phyloP scores from a whole-genome alignment of 1,140 invertebrate genomes.

The Eulimnadia texana region DNA sequence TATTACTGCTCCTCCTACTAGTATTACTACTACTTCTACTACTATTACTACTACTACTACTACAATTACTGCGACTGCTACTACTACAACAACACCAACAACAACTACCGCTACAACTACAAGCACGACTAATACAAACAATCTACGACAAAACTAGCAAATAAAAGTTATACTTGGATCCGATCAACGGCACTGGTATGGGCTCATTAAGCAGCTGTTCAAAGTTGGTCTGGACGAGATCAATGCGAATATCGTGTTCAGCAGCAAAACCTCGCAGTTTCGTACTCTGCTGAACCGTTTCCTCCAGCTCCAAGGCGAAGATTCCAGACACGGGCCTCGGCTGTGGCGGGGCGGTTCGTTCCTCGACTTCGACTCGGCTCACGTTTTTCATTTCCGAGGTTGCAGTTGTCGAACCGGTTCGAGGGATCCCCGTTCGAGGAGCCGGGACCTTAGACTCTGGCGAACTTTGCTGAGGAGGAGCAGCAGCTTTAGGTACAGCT shows the following conservation, averaged over 20 bases:
- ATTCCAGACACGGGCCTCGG: slow-evolving; percentile 12
- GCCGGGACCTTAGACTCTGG: neutral
- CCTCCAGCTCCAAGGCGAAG: slow-evolving; percentile 13
- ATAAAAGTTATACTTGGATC: slow-evolving; percentile 7
- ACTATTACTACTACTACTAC: neutral
- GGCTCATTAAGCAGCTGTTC: slow-evolving; percentile 11
- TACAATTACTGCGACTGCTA: neutral
- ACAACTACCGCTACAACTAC: neutral
- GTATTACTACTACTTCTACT: neutral
- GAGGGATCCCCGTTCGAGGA: slow-evolving; percentile 2
- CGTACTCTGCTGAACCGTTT: slow-evolving; percentile 8
- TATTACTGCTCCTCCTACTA: neutral
- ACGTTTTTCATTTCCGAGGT: slow-evolving; percentile 8
- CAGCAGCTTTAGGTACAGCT: slow-evolving; percentile 1
- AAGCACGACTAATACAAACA: neutral
- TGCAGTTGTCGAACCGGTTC: slow-evolving; percentile 3
- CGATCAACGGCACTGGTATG: slow-evolving; percentile 2
- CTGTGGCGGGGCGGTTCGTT: slow-evolving; percentile 4
- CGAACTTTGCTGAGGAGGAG: neutral
- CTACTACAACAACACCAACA: no score
- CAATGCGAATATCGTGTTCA: slow-evolving; percentile 5
- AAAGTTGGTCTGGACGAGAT: slow-evolving; percentile 11
- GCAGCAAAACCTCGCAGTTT: neutral
- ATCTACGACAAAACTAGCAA: neutral
- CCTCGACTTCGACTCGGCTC: neutral